phyloP scores from a whole-genome alignment of 2,888 invertebrate genomes.

The Netelia melanura region DNA sequence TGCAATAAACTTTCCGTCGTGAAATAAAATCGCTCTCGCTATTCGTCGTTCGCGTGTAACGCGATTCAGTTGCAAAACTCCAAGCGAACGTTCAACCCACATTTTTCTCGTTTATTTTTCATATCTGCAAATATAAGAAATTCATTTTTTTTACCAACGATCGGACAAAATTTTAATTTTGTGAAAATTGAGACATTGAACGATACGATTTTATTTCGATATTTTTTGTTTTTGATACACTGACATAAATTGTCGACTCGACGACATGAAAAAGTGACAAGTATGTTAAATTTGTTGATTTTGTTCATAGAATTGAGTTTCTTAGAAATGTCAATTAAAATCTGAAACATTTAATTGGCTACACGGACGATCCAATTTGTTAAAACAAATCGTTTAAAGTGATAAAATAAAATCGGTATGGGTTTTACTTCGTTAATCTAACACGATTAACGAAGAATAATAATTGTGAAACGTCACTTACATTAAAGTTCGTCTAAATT shows the following conservation, averaged over 20 bases:
- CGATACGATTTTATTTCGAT: not conserved
- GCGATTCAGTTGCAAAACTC: too few relatives aligned
- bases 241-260: not conserved
- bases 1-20: slow-evolving; percentile 15
- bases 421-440: too few relatives aligned
- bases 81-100: too few relatives aligned
- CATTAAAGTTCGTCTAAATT: not conserved
- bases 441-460: too few relatives aligned
- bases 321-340: not conserved
- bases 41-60: not conserved
- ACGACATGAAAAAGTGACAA: not conserved
- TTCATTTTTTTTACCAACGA: too few relatives aligned
- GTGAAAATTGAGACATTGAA: too few relatives aligned
- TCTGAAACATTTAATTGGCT: too few relatives aligned
- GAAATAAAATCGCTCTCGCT: slow-evolving; percentile 14
- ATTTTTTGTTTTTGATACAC: not conserved
- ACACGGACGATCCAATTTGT: too few relatives aligned
- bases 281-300: not conserved
- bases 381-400: too few relatives aligned
- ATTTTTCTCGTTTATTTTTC: not conserved
- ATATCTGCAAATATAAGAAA: not conserved
- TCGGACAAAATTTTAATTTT: too few relatives aligned
- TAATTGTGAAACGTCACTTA: not conserved
- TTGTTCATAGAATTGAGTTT: not conserved
- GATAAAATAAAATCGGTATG: too few relatives aligned